A percentile compares a stretch with the other conserved stretches of the same genome.
Evolutionary conservation across 2,888 invertebrate genomes (phyloP).

Genomic region (Crioceris asparagi): DNA sequence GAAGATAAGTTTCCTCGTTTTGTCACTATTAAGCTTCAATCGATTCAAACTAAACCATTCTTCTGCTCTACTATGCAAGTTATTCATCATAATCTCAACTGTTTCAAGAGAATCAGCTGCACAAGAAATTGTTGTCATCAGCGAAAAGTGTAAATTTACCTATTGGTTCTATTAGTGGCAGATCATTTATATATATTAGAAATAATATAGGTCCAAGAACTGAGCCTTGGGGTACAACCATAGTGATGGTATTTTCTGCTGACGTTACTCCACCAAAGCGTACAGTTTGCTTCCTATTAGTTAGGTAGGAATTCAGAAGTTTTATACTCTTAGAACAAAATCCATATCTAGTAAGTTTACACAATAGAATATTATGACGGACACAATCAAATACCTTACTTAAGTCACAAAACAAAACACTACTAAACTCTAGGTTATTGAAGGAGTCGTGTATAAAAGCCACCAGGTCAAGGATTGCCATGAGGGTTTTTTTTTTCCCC

Average conservation of each 20-base stretch:
- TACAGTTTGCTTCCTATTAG: background rate
- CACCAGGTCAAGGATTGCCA: slow-evolving; percentile 3
- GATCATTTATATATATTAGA: background rate
- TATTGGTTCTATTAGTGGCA: background rate
- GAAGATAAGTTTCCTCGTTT: too few relatives aligned
- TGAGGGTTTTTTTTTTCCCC: slow-evolving; percentile 3
- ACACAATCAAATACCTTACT: slow-evolving; percentile 12
- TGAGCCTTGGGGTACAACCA: background rate
- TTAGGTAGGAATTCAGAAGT: background rate
- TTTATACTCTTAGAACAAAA: background rate
- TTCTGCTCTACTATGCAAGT: too few relatives aligned
- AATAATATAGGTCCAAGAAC: background rate
- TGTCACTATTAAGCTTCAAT: too few relatives aligned
- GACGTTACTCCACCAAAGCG: too few relatives aligned
- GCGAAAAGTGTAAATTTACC: too few relatives aligned
- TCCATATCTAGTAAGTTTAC: slow-evolving; percentile 5
- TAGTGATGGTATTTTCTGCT: background rate
- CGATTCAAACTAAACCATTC: too few relatives aligned
- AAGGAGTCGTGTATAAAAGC: background rate
- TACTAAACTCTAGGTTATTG: background rate
- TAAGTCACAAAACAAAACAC: slow-evolving; percentile 3
- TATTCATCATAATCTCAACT: too few relatives aligned
- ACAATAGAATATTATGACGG: slow-evolving; percentile 6
- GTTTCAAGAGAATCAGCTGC: too few relatives aligned
- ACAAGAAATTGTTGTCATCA: too few relatives aligned